Evolutionary conservation across 2,797 vertebrate species (phyloP).

Genomic region (Chiropotes sagulatus): DNA sequence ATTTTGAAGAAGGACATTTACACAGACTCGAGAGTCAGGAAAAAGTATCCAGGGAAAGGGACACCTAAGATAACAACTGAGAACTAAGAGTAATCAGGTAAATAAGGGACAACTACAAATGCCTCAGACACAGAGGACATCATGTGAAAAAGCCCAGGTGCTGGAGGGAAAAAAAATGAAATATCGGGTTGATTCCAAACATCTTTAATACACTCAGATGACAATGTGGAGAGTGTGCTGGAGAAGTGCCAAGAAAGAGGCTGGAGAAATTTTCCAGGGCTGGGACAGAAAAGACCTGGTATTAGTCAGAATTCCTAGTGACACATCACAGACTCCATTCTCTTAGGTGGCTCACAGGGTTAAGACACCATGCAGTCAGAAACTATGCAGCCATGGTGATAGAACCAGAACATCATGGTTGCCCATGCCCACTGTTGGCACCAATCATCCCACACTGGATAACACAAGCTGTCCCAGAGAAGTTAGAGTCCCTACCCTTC

Average conservation of each 20-base stretch:
- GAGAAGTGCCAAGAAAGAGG: not conserved
- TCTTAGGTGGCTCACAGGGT: not conserved
- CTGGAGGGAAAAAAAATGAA: not conserved
- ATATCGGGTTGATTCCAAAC: not conserved
- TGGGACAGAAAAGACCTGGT: not conserved
- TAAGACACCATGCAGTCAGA: not conserved
- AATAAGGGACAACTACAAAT: not conserved
- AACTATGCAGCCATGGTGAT: not conserved
- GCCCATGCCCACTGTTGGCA: not conserved
- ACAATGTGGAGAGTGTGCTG: not conserved
- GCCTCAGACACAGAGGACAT: not conserved
- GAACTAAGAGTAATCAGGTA: not conserved
- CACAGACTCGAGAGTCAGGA: not conserved
- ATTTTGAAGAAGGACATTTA: not conserved
- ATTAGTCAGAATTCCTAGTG: not conserved
- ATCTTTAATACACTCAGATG: not conserved
- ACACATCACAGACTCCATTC: not conserved
- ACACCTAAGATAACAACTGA: not conserved
- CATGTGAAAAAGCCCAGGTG: not conserved
- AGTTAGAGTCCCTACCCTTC: not conserved
- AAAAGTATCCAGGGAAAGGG: not conserved
- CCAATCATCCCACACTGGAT: not conserved
- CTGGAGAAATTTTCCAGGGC: not conserved
- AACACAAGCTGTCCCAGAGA: not conserved
- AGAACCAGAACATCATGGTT: not conserved